These are phyloP conservation scores for Clostera curtula DNA, from an alignment of 2,888 invertebrate species.

Conservation along the genomic window DNA sequence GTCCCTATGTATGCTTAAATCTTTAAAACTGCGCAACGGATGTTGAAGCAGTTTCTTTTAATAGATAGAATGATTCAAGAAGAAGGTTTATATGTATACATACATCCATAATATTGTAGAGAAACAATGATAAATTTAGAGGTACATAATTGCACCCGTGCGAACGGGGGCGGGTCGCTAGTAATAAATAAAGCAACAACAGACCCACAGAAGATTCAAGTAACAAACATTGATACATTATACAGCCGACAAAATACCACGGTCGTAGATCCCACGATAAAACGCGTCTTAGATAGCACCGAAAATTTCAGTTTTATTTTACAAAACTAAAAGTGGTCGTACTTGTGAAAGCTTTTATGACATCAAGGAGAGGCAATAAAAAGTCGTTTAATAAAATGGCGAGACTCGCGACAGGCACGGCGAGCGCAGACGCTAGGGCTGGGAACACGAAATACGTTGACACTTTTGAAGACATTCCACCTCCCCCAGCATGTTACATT, in stretches of 20 bases:
- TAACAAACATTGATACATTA: conserved; percentile 49
- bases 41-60: no score
- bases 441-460: conserved; percentile 29
- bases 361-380: conserved; percentile 39
- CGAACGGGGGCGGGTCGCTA: no score
- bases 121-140: no score
- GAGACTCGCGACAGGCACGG: conserved; percentile 26
- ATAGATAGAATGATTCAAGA: no score
- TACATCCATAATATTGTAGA: no score
- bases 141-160: no score
- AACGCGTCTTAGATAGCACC: conserved; percentile 30
- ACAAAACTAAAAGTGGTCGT: conserved; percentile 43
- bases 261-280: conserved; percentile 45
- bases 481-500: no score
- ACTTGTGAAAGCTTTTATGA: conserved; percentile 45
- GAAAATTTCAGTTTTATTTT: conserved; percentile 52
- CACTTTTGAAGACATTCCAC: conserved; percentile 32
- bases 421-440: conserved; percentile 16
- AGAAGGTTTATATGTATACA: no score
- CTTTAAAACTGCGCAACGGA: no score
- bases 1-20: no score
- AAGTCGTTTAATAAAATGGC: conserved; percentile 45
- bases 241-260: conserved; percentile 47
- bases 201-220: conserved; percentile 45
- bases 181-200: no score